Evolutionary conservation across 2,888 invertebrate genomes (phyloP).

Genomic region (Allygus modestus): DNA sequence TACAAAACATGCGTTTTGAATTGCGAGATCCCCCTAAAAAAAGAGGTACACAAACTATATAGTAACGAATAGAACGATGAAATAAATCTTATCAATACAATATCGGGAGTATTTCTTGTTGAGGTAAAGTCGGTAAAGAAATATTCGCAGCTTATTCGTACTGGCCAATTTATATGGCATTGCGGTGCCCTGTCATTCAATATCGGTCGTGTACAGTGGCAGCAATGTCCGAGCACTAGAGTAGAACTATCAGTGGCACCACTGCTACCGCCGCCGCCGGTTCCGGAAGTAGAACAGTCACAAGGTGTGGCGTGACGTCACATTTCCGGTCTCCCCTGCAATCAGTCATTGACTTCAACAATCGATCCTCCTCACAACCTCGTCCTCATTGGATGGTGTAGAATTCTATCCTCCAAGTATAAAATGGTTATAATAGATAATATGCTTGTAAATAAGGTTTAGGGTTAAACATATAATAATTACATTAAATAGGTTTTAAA

Average conservation of each 20-base stretch:
- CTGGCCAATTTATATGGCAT: too few species aligned
- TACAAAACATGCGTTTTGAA: background rate
- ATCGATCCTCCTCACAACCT: slow-evolving; percentile 10
- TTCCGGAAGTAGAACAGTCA: slow-evolving; percentile 54
- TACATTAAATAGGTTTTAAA: too few species aligned
- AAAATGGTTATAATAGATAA: too few species aligned
- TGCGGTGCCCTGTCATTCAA: background rate
- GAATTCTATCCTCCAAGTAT: too few species aligned
- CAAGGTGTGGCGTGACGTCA: slow-evolving; percentile 58
- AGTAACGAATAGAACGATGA: too few species aligned
- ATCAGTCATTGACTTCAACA: slow-evolving; percentile 43
- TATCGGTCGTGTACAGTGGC: background rate
- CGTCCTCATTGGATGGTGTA: background rate
- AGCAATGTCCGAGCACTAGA: background rate
- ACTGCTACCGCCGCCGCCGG: slow-evolving; percentile 31
- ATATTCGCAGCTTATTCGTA: too few species aligned
- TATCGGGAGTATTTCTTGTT: too few species aligned
- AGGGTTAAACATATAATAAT: too few species aligned
- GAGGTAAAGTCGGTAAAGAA: too few species aligned
- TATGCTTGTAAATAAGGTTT: too few species aligned
- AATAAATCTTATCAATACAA: too few species aligned
- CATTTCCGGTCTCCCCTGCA: slow-evolving; percentile 44
- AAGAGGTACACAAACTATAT: too few species aligned
- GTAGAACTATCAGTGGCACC: slow-evolving; percentile 35
- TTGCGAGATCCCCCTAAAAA: background rate